A percentile compares a stretch with the other conserved stretches of the same genome.
Conservation (phyloP, 2,797 vertebrate genomes). For the Pachyuromys duprasi region DNA sequence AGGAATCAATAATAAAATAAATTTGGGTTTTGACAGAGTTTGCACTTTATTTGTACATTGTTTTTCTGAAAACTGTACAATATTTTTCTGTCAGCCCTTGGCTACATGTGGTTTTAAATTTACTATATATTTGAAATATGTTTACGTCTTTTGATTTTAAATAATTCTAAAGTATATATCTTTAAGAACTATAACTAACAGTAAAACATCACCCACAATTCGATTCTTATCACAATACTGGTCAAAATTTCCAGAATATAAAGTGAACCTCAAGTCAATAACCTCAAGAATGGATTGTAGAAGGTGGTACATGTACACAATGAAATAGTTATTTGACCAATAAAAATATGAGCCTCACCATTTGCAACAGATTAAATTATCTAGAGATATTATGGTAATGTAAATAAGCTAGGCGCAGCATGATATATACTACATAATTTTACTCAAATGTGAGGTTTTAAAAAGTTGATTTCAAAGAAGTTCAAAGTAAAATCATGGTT, state of each 20-base stretch:
- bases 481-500: neutral
- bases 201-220: neutral
- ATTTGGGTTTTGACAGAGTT: neutral
- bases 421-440: too few relatives aligned
- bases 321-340: neutral
- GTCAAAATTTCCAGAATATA: neutral
- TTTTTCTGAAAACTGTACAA: neutral
- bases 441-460: neutral
- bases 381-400: neutral
- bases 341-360: neutral
- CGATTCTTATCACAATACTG: neutral
- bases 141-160: neutral
- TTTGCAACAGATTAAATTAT: neutral
- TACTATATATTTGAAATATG: neutral
- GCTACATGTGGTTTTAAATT: neutral
- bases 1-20: slow-evolving; percentile 1
- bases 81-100: neutral
- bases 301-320: neutral
- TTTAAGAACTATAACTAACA: neutral
- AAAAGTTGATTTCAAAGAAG: neutral
- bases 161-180: neutral
- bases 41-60: neutral
- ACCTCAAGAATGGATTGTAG: neutral
- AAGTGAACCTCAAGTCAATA: neutral
- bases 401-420: neutral